Evolutionary conservation across 1,140 invertebrate species (phyloP), one percentile per base, ranked within the genome.

Genomic region (Macrobrachium nipponense): DNA sequence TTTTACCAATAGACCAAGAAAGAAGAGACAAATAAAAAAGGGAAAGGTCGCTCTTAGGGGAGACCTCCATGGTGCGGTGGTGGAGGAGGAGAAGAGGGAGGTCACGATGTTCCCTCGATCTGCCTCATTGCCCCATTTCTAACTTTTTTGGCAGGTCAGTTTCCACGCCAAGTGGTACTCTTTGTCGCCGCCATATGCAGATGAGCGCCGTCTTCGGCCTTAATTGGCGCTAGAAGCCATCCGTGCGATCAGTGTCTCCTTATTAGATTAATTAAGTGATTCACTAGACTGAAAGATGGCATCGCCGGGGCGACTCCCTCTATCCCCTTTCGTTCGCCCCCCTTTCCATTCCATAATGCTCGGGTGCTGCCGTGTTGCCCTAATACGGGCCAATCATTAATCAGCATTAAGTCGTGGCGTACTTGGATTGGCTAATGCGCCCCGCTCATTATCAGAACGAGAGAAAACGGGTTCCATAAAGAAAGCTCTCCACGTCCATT

Each of bases 211-310:
- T 18, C 36, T n/a, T 83, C 62, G 61, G 43, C 18, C 82, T 75
- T 84, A 84, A 84, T 84, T 84, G 73, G 73, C 77, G 73, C 36
- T 58, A 64, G 20, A 51, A 66, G 58, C 76, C 82, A 84, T 44
- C 82, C 61, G 82, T 60, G 82, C 60, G 82, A 84, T 64, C 82
- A 78, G 18, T 59, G 27, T 84, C 58, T 61, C 61, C 59, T 77
- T 84, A 84, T 84, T 84, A 84, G 73, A 84, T 84, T 84, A 84
- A 84, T 84, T 84, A 84, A 62, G 82, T 84, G 82, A 84, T 84
- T 62, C 76, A 58, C 73, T 75, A 23, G 82, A 68, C 73, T 77
- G 62, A 77, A 84, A 84, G 73, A 84, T 84, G 82, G 73, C 61
- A 75, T 68, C 82, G 61, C 43, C 51, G 5, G 51, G 51, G 51